Evolutionary conservation across 1,140 invertebrate genomes (phyloP).

Genomic region (Pectinophora gossypiella): DNA sequence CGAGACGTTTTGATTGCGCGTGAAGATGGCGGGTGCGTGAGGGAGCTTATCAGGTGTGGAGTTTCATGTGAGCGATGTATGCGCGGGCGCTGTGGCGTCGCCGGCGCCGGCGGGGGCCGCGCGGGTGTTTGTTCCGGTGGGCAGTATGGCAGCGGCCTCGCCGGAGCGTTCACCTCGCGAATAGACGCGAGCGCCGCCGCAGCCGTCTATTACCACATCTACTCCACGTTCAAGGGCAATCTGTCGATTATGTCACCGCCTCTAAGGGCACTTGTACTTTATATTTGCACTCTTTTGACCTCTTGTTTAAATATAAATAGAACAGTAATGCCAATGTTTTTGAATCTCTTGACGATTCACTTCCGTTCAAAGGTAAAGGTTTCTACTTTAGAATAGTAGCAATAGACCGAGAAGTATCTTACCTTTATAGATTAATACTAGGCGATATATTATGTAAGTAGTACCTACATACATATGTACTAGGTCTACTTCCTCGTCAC

Average conservation of each 20-base stretch:
- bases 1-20: not conserved
- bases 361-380: too few species aligned
- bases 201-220: constrained; percentile 39
- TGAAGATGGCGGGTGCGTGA: not conserved
- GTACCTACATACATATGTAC: too few species aligned
- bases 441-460: too few species aligned
- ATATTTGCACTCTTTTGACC: too few species aligned
- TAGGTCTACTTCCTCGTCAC: constrained; percentile 6
- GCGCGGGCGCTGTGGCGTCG: not conserved
- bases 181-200: constrained; percentile 37
- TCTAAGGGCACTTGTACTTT: too few species aligned
- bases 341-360: too few species aligned
- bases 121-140: constrained; percentile 46
- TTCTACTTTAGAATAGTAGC: too few species aligned
- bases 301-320: too few species aligned
- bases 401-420: too few species aligned
- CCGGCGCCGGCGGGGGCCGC: constrained; percentile 19
- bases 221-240: constrained; percentile 59
- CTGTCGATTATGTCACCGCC: constrained; percentile 49
- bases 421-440: too few species aligned
- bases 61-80: not conserved
- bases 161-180: constrained; percentile 63
- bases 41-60: not conserved
- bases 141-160: constrained; percentile 52
- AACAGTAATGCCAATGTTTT: too few species aligned